Evolutionary conservation across 2,113 vertebrate genomes (phyloP).

Genomic region (Sebastes schlegelii): DNA sequence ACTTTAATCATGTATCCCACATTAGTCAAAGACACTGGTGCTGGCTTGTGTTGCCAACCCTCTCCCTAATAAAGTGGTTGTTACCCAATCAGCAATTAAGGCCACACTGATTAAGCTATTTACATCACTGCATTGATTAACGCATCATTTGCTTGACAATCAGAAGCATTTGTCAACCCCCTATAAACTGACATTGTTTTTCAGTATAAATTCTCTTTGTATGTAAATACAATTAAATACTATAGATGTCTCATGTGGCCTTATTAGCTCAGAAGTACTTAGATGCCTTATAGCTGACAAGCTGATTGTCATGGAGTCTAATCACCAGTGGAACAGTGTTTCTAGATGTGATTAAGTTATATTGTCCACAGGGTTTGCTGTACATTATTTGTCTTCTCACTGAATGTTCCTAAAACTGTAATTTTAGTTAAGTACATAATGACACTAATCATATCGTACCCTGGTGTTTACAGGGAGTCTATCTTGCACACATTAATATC

Average conservation of each 20-base stretch:
- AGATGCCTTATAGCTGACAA: not conserved
- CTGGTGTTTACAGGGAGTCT: not conserved
- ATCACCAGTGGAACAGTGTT: constrained; percentile 2
- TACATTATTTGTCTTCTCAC: not conserved
- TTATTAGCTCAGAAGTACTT: constrained; percentile 3
- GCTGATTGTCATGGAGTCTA: not conserved
- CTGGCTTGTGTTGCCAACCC: not conserved
- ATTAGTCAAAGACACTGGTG: not conserved
- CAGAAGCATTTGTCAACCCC: not conserved
- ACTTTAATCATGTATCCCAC: not conserved
- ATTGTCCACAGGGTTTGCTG: not conserved
- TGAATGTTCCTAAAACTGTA: not conserved
- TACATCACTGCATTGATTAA: constrained; percentile 18
- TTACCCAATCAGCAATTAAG: constrained; percentile 34
- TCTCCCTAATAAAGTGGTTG: not conserved
- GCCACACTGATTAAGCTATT: constrained; percentile 25
- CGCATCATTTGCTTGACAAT: not conserved
- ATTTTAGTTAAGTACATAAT: constrained; percentile 6
- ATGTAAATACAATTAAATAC: not conserved
- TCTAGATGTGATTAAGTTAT: not conserved
- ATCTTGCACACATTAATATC: not conserved
- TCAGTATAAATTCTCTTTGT: not conserved
- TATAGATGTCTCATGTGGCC: not conserved
- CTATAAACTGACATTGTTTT: constrained; percentile 1
- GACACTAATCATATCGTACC: not conserved